Percentiles rank a stretch among this genome's conserved stretches.
phyloP scores from a whole-genome alignment of 2,113 vertebrate genomes.

The Chiloscyllium plagiosum region DNA sequence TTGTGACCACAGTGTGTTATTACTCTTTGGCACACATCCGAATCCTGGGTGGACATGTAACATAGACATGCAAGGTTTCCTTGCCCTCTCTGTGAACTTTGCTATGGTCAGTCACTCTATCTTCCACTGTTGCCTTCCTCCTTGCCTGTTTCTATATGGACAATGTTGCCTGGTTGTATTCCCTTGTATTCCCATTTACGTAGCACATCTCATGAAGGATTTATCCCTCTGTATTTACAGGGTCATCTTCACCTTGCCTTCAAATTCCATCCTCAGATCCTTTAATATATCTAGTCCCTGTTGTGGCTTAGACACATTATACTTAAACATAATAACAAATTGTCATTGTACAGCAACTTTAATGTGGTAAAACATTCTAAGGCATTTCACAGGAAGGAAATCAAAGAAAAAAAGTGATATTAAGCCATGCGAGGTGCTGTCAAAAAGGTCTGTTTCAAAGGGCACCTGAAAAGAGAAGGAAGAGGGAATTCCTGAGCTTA shows the following conservation, averaged over 20 bases:
- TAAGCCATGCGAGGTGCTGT: background rate
- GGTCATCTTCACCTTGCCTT: background rate
- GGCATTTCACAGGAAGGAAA: background rate
- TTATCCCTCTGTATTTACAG: background rate
- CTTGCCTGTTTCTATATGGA: background rate
- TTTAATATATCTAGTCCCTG: background rate
- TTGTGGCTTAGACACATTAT: background rate
- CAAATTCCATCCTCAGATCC: background rate
- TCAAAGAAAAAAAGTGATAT: background rate
- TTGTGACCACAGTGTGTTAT: background rate
- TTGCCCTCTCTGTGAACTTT: background rate
- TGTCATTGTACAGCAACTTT: background rate
- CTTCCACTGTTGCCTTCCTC: background rate
- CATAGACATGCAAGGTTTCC: background rate
- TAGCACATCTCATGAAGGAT: background rate
- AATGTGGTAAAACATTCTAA: background rate
- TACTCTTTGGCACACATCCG: background rate
- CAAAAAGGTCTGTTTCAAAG: background rate
- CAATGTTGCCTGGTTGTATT: background rate
- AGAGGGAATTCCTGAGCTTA: background rate
- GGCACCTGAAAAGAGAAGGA: background rate
- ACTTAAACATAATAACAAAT: background rate
- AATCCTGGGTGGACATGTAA: background rate
- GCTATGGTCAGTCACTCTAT: background rate
- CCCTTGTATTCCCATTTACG: background rate